Conservation (phyloP, 2,113 vertebrate genomes). For the Sminthopsis crassicaudata region DNA sequence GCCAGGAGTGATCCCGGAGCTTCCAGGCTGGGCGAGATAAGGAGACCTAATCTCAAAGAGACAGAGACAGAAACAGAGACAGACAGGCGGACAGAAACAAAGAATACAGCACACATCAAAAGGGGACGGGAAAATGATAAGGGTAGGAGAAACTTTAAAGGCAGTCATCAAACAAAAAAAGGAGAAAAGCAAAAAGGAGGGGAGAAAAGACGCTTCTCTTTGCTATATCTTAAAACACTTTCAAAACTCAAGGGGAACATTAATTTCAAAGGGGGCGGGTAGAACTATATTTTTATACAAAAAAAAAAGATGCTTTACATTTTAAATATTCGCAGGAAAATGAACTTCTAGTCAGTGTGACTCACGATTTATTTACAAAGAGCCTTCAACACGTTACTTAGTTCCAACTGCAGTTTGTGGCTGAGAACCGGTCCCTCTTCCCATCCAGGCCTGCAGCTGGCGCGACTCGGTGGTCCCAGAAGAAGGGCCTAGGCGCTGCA, state of each 20-base stretch:
- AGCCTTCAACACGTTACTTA: slow-evolving; percentile 79
- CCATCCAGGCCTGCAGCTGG: not conserved
- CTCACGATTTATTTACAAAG: slow-evolving; percentile 93
- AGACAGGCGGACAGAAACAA: not conserved
- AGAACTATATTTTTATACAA: slow-evolving; percentile 75
- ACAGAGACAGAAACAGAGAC: not conserved
- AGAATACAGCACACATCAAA: not conserved
- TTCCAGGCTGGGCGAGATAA: not conserved
- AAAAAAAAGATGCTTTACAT: slow-evolving; percentile 87
- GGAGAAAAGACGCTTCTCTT: not conserved
- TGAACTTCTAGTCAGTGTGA: slow-evolving; percentile 88
- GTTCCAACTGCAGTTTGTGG: slow-evolving; percentile 36
- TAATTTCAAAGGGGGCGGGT: not conserved
- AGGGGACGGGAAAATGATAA: slow-evolving; percentile 11
- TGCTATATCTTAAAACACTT: slow-evolving; percentile 16
- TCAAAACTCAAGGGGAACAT: slow-evolving; percentile 13
- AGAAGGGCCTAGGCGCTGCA: not conserved
- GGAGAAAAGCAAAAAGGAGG: not conserved
- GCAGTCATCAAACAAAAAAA: not conserved
- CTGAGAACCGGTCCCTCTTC: slow-evolving; percentile 3
- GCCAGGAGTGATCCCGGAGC: not conserved
- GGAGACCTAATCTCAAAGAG: not conserved
- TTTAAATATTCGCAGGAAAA: slow-evolving; percentile 93
- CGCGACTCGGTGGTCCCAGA: not conserved
- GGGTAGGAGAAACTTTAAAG: not conserved